These are phyloP conservation scores for Apotomis capreana DNA, from an alignment of 2,888 invertebrate genomes.

Conservation along the genomic window DNA sequence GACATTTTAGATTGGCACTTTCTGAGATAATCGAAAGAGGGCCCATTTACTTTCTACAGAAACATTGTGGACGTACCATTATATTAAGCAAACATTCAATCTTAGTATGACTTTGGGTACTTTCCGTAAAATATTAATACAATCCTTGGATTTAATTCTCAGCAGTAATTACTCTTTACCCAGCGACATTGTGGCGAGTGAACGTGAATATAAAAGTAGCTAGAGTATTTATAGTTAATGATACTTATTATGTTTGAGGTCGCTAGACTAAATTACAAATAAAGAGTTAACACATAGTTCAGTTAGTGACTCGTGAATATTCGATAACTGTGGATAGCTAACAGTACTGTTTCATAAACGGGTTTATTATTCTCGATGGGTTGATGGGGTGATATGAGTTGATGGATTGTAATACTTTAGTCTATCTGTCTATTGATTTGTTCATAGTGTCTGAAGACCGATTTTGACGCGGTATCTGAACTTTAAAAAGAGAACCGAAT, in stretches of 20 bases:
- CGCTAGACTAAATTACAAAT: slow-evolving; percentile 21
- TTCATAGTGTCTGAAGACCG: no score
- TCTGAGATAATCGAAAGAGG: slow-evolving; percentile 25
- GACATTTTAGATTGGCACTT: slow-evolving; percentile 25
- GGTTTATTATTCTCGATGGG: no score
- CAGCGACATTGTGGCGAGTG: slow-evolving; percentile 32
- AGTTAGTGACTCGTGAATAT: slow-evolving; percentile 21
- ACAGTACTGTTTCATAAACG: neutral
- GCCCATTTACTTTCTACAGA: slow-evolving; percentile 28
- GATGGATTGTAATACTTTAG: no score
- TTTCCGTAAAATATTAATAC: slow-evolving; percentile 17
- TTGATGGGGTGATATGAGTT: no score
- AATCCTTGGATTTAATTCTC: slow-evolving; percentile 31
- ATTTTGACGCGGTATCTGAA: no score
- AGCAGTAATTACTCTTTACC: slow-evolving; percentile 31
- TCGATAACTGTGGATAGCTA: slow-evolving; percentile 11
- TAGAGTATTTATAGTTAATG: slow-evolving; percentile 23
- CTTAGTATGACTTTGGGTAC: neutral
- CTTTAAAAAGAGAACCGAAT: no score
- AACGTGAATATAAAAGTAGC: slow-evolving; percentile 33
- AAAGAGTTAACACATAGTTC: slow-evolving; percentile 13
- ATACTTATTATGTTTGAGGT: slow-evolving; percentile 33
- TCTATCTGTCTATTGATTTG: no score
- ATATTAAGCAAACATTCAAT: slow-evolving; percentile 1
- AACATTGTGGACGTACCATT: slow-evolving; percentile 19